Evolutionary conservation across 1,140 invertebrate genomes (phyloP), one percentile per base, ranked within the genome.

Genomic region (Chrysomallon squamiferum): DNA sequence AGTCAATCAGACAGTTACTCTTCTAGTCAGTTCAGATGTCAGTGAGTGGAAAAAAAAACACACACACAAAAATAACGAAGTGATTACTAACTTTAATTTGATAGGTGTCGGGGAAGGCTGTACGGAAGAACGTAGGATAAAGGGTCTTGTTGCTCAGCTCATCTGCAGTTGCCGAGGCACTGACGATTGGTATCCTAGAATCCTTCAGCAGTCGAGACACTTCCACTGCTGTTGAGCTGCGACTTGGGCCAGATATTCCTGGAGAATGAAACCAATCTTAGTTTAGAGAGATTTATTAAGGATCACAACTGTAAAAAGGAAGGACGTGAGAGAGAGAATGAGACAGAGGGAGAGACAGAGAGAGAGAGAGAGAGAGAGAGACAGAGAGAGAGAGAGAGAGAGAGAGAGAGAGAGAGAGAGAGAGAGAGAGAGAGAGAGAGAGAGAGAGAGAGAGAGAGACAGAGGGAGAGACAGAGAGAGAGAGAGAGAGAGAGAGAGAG

Each of bases 61-160:
- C n/a, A n/a, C n/a, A n/a, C n/a, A n/a, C n/a, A n/a, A n/a, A n/a
- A n/a, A n/a, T n/a, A n/a, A n/a, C n/a, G n/a, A n/a, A n/a, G n/a
- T n/a, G n/a, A n/a, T n/a, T n/a, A 52, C 68, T 64, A 49, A 79
- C 90, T 74, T 90, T 88, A 3, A 92, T 91, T 86, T 93, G 92
- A 82, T 91, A 90, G 69, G 89, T 89, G 86, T 94, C 92, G 0
- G 91, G 91, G 15, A 92, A 92, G 20, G 93, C 91, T 1, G 93
- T 92, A n/a, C 92, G 87, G 66, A 93, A 85, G 85, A 93, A 93
- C 71, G 91, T 92, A 56, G 89, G 89, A 84, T 90, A 92, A 1
- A 45, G 35, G 13, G 35, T 62, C 18, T 57, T 61, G 15, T 49
- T 47, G 45, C 89, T 91, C 33, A 94, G 85, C 80, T 92, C 90